Evolutionary conservation across 2,888 invertebrate genomes (phyloP), one percentile per base, ranked within the genome.

Genomic region (Drosophila vallismaia): DNA sequence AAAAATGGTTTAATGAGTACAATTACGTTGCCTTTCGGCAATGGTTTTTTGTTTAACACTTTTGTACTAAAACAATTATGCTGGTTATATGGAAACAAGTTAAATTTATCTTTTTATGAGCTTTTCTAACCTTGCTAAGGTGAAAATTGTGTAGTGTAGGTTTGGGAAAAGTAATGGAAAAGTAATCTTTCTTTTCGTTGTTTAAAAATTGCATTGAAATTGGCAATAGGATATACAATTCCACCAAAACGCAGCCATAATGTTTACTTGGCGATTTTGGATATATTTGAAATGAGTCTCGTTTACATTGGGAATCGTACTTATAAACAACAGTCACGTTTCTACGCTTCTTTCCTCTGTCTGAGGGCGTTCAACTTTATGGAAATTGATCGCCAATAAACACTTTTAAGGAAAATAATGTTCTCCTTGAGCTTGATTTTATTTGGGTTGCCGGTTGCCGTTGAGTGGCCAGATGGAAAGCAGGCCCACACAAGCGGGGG

Each of bases 271-370:
- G 38, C 53, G 6, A 58, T 53, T 68, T 57, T 49, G 29, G 9
- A 26, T 28, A 52, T 57, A 52, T 57, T 36, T 33, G 29, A 48
- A 38, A 44, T 51, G 44, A 45, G 33, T 36, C 67, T 66, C 44
- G 36, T 57, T 42, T 52, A 48, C 36, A 29, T 57, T 57, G 6
- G 1, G 9, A 28, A 10, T 33, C 45, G 19, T 33, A 51, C 53
- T 51, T 60, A 19, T 69, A 60, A 51, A 60, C 69, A 69, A 60
- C 33, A 70, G 54, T 70, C 70, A 69, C 60, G 60, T 69, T 55
- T 51, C n/a, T 28, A 7, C 4, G 50, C 29, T 55, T 33, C 54
- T 33, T 55, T 60, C 29, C 50, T 29, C 12, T 9, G 31, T 46
- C 12, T 40, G 29, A 19, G 70, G 54, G 36, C 60, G 4, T 60